These are phyloP conservation scores for Cosmia trapezina DNA, from an alignment of 2,888 invertebrate species.

Conservation along the genomic window DNA sequence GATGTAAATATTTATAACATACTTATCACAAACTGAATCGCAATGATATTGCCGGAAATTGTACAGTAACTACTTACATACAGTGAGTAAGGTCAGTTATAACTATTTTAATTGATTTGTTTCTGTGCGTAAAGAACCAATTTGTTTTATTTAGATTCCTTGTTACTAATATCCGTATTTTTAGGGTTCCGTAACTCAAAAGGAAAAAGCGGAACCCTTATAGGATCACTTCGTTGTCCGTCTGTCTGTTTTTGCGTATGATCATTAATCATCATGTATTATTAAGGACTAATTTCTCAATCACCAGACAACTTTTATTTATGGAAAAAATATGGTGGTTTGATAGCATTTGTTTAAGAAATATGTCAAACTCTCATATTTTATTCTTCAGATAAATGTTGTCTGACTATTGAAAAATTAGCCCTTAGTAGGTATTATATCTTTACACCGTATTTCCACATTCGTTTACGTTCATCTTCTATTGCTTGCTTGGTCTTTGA, in stretches of 20 bases:
- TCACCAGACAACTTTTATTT: too few species aligned
- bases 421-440: background rate
- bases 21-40: background rate
- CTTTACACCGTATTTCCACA: background rate
- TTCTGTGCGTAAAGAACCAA: background rate
- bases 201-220: too few species aligned
- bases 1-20: constrained; percentile 18
- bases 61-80: background rate
- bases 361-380: too few species aligned
- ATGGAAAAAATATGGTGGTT: too few species aligned
- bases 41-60: constrained; percentile 17
- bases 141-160: background rate
- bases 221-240: too few species aligned
- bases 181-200: too few species aligned
- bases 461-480: background rate
- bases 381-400: too few species aligned
- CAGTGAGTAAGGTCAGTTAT: background rate
- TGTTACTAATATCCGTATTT: background rate
- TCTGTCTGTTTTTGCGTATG: too few species aligned
- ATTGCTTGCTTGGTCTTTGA: background rate
- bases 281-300: too few species aligned
- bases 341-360: too few species aligned
- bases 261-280: background rate
- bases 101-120: background rate
- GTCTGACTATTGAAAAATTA: too few species aligned